These are phyloP conservation scores for Heliconius hewitsoni DNA, from an alignment of 1,140 invertebrate genomes.

Conservation along the genomic window DNA sequence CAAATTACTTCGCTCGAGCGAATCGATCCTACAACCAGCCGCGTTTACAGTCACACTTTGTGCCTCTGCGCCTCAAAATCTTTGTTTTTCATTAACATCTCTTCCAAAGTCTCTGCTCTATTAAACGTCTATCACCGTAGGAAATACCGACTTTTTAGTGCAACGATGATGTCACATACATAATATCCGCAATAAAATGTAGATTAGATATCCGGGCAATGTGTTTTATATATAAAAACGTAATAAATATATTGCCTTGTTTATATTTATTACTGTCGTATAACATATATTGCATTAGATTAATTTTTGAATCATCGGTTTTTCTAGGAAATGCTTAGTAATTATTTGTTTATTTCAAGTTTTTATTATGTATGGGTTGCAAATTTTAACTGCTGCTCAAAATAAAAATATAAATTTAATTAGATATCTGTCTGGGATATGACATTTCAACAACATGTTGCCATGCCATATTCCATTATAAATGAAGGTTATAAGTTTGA, in stretches of 20 bases:
- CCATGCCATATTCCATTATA: too few species aligned
- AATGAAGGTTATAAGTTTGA: too few species aligned
- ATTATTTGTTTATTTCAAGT: constrained; percentile 8
- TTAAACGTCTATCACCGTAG: not conserved
- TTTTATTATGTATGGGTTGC: not conserved
- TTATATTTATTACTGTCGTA: constrained; percentile 17
- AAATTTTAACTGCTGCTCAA: not conserved
- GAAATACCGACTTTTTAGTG: constrained; percentile 20
- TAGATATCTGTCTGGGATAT: not conserved
- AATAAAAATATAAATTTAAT: not conserved
- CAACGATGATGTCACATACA: constrained; percentile 33
- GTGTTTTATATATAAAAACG: constrained; percentile 21
- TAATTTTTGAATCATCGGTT: not conserved
- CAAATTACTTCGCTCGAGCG: too few species aligned
- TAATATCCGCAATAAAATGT: constrained; percentile 29
- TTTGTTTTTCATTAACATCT: too few species aligned
- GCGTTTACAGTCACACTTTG: too few species aligned
- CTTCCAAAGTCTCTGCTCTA: not conserved
- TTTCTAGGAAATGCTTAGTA: not conserved
- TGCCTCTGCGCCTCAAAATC: too few species aligned
- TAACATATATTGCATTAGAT: constrained; percentile 1
- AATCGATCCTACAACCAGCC: too few species aligned
- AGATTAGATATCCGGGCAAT: constrained; percentile 26
- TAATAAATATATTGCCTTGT: constrained; percentile 21
- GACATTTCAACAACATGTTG: too few species aligned